These are phyloP conservation scores for Synchiropus splendidus DNA, from an alignment of 2,113 vertebrate species.

Conservation along the genomic window DNA sequence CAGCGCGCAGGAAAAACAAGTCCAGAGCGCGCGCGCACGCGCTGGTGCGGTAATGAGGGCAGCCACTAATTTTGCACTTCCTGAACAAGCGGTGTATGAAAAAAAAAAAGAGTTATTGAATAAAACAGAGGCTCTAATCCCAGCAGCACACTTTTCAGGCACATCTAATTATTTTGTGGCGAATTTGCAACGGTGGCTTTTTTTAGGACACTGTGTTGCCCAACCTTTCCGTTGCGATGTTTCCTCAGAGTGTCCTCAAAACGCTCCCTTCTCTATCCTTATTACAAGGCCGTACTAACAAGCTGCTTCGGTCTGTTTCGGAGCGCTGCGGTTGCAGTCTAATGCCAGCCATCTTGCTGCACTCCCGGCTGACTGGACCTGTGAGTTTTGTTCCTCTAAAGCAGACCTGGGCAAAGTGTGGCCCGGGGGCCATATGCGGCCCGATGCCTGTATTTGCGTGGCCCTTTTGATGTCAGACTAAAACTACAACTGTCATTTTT, in stretches of 20 bases:
- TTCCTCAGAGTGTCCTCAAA: constrained; percentile 35
- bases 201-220: constrained; percentile 27
- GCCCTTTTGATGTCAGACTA: too few species aligned
- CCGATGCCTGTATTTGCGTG: too few species aligned
- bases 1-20: too few species aligned
- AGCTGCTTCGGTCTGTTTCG: constrained; percentile 25
- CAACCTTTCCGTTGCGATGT: constrained; percentile 32
- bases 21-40: too few species aligned
- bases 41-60: too few species aligned
- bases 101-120: constrained; percentile 12
- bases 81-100: constrained; percentile 1
- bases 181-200: constrained; percentile 27
- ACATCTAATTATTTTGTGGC: constrained; percentile 35
- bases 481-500: too few species aligned
- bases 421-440: too few species aligned
- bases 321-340: background rate
- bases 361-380: too few species aligned
- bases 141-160: constrained; percentile 22
- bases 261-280: constrained; percentile 22
- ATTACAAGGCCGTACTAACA: constrained; percentile 34
- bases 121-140: constrained; percentile 15
- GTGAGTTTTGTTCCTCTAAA: too few species aligned
- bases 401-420: too few species aligned
- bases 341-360: too few species aligned
- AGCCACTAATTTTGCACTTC: constrained; percentile 9